Evolutionary conservation across 2,888 invertebrate species (phyloP).

Genomic region (Panorpa germanica): DNA sequence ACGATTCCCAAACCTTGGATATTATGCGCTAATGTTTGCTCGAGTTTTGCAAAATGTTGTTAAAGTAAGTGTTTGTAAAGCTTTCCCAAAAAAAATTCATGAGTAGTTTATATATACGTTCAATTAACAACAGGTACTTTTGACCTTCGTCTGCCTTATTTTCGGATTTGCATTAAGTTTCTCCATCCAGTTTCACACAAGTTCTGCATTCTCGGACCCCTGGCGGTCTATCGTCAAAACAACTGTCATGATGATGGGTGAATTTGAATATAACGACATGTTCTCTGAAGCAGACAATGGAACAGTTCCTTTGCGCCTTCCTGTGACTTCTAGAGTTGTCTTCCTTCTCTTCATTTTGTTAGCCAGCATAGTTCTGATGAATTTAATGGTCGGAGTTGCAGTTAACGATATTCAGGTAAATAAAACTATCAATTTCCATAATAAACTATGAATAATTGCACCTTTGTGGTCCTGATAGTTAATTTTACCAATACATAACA

Average conservation of each 20-base stretch:
- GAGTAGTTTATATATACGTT: constrained; percentile 5
- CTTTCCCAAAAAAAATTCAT: constrained; percentile 2
- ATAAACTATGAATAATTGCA: too few relatives aligned
- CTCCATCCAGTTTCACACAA: constrained; percentile 27
- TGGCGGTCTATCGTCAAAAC: constrained; percentile 27
- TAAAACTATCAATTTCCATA: too few relatives aligned
- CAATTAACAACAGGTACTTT: constrained; percentile 22
- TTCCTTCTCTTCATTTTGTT: constrained; percentile 30
- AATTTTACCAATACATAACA: too few relatives aligned
- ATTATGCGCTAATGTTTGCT: constrained; percentile 34
- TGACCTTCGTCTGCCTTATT: constrained; percentile 31
- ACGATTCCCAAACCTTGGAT: constrained; percentile 30
- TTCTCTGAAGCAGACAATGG: constrained; percentile 17
- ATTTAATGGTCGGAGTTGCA: constrained; percentile 32
- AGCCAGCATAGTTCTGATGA: constrained; percentile 33
- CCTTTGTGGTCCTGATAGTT: too few relatives aligned
- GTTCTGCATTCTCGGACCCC: constrained; percentile 23
- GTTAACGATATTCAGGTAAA: constrained; percentile 34
- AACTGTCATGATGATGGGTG: constrained; percentile 37
- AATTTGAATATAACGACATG: constrained; percentile 28
- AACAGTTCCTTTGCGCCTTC: constrained; percentile 12
- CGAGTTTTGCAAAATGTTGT: constrained; percentile 31
- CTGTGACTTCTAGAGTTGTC: constrained; percentile 24
- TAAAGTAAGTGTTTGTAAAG: constrained; percentile 20
- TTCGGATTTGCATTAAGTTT: constrained; percentile 34